phyloP scores from a whole-genome alignment of 2,888 invertebrate species.

The Micoletzkya japonica region DNA sequence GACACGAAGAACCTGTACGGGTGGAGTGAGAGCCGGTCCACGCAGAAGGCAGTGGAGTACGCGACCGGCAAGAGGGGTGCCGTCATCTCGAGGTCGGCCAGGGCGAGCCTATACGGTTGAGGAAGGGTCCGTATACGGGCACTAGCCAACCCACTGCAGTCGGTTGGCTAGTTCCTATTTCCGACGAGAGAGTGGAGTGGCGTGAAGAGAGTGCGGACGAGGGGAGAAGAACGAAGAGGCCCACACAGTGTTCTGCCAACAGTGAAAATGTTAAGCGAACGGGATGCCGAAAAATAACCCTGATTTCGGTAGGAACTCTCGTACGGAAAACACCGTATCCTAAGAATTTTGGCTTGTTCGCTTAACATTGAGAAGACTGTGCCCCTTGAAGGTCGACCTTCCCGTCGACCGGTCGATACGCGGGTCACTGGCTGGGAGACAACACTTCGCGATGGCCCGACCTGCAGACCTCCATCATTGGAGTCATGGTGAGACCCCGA shows the following conservation, averaged over 20 bases:
- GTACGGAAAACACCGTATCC: no score
- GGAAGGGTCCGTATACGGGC: neutral
- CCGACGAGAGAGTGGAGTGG: no score
- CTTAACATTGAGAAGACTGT: no score
- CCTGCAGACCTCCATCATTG: constrained; percentile 67
- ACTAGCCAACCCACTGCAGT: no score
- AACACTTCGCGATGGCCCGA: constrained; percentile 79
- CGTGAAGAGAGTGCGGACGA: no score
- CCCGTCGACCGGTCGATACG: constrained; percentile 64
- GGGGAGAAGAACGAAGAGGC: no score
- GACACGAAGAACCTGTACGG: constrained; percentile 80
- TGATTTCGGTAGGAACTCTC: no score
- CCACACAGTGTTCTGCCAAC: no score
- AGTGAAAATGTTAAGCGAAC: neutral
- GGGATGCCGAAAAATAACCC: neutral
- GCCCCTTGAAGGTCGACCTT: constrained; percentile 64
- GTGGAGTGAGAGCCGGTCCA: constrained; percentile 73
- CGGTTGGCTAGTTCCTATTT: no score
- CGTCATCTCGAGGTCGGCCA: constrained; percentile 53
- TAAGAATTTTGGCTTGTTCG: no score
- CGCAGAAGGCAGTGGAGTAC: constrained; percentile 68
- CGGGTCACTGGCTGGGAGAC: constrained; percentile 83
- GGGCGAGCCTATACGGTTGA: neutral
- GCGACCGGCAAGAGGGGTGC: constrained; percentile 65
- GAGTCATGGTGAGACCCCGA: constrained; percentile 9